phyloP scores from a whole-genome alignment of 2,888 invertebrate genomes.

The Tanypteryx hageni region DNA sequence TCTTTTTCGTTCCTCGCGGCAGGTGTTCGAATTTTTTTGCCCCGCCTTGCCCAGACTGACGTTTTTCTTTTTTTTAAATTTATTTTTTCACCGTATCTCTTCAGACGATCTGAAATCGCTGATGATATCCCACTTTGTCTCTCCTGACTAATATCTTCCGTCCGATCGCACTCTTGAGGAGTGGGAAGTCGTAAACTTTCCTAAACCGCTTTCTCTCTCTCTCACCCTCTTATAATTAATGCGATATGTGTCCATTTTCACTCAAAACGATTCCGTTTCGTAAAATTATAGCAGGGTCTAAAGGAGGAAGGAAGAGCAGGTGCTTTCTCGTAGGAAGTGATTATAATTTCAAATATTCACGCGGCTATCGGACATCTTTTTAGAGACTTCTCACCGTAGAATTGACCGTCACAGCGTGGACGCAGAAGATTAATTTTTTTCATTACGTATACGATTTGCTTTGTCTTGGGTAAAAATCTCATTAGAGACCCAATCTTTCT shows the following conservation, averaged over 20 bases:
- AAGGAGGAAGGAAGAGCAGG: not conserved
- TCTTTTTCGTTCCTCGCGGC: not conserved
- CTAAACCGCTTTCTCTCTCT: not conserved
- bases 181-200: too few species aligned
- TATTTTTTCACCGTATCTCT: not conserved
- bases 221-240: not conserved
- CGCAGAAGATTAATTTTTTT: too few species aligned
- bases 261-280: not conserved
- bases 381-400: too few species aligned
- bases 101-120: conserved; percentile 1
- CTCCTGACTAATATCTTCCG: not conserved
- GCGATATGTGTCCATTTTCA: not conserved
- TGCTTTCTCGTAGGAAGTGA: not conserved
- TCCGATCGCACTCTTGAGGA: not conserved
- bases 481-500: too few species aligned
- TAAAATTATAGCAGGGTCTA: not conserved
- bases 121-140: too few species aligned
- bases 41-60: not conserved
- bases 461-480: too few species aligned
- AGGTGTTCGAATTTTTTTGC: not conserved
- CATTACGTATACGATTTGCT: too few species aligned
- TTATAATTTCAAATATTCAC: not conserved
- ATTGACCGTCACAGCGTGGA: too few species aligned
- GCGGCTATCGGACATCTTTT: not conserved
- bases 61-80: not conserved